Evolutionary conservation across 2,797 vertebrate genomes (phyloP).

Genomic region (Pseudochirops cupreus): DNA sequence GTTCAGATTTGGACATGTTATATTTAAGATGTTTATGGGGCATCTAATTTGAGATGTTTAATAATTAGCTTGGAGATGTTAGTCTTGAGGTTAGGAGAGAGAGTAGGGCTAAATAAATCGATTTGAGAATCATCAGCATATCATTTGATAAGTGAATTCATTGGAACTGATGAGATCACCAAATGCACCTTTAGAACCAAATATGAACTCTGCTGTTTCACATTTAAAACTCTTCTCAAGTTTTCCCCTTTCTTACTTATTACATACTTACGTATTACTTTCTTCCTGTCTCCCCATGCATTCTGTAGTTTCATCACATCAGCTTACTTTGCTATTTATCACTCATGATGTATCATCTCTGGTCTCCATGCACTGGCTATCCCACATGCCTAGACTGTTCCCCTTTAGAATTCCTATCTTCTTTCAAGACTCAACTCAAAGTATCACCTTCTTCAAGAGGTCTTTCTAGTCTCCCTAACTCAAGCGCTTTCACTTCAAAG

Average conservation of each 20-base stretch:
- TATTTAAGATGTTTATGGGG: background rate
- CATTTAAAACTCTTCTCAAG: background rate
- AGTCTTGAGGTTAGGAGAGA: background rate
- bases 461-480: no score
- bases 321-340: background rate
- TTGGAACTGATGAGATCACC: background rate
- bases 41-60: background rate
- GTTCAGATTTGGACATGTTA: background rate
- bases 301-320: background rate
- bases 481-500: no score
- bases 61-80: background rate
- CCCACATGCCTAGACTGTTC: background rate
- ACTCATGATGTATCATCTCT: background rate
- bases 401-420: background rate
- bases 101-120: background rate
- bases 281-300: background rate
- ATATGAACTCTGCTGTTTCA: background rate
- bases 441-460: background rate
- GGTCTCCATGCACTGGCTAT: background rate
- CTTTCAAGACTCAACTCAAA: background rate
- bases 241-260: background rate
- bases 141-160: background rate
- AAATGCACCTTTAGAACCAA: background rate
- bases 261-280: background rate
- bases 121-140: background rate